Conservation (phyloP, 2,888 invertebrate genomes). For the Axea sp. region DNA sequence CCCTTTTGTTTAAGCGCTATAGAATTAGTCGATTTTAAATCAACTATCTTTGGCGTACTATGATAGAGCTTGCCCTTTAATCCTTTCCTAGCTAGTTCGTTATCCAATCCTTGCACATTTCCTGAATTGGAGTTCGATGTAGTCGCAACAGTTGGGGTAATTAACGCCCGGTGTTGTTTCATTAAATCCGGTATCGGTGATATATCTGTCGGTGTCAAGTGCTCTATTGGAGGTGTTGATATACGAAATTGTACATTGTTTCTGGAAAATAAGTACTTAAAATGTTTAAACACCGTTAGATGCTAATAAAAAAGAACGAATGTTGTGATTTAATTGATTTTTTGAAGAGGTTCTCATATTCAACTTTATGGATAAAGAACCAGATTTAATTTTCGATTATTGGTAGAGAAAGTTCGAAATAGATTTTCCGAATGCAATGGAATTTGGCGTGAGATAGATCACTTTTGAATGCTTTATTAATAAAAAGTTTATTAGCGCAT, state of each 20-base stretch:
- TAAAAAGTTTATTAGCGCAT: too few relatives aligned
- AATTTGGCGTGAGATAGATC: neutral
- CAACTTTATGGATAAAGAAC: neutral
- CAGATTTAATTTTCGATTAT: conserved; percentile 3
- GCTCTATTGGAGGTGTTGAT: conserved; percentile 16
- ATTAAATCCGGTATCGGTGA: conserved; percentile 45
- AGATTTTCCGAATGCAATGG: neutral
- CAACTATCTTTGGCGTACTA: conserved; percentile 67
- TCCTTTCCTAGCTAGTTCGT: conserved; percentile 2
- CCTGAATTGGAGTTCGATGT: neutral
- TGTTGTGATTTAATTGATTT: too few relatives aligned
- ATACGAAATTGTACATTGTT: neutral
- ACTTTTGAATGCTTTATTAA: too few relatives aligned
- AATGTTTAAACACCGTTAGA: conserved; percentile 6
- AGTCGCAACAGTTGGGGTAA: conserved; percentile 27
- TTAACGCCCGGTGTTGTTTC: conserved; percentile 21
- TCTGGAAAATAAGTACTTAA: conserved; percentile 29
- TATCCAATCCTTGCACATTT: conserved; percentile 10
- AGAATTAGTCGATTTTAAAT: conserved; percentile 5
- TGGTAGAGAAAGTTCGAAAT: neutral
- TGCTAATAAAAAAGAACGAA: too few relatives aligned
- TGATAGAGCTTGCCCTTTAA: conserved; percentile 63
- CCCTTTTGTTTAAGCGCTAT: neutral
- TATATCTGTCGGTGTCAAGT: conserved; percentile 27
- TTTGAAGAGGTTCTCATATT: too few relatives aligned